A percentile compares a stretch with the other conserved stretches of the same genome.
These are phyloP conservation scores for Rhynchomys soricoides DNA, from an alignment of 2,113 vertebrate species.

Conservation along the genomic window DNA sequence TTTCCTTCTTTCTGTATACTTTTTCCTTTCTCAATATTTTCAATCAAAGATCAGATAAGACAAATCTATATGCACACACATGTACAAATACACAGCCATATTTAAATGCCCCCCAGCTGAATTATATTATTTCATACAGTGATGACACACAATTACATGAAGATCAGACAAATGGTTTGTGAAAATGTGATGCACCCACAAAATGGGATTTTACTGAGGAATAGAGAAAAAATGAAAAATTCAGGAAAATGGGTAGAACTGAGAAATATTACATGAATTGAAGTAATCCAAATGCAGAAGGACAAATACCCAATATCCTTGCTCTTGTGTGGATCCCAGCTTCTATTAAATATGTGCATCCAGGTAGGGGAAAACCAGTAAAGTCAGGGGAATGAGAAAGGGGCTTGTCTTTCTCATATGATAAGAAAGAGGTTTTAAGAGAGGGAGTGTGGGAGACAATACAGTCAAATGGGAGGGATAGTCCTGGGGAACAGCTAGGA, in stretches of 20 bases:
- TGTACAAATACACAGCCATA: background rate
- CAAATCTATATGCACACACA: background rate
- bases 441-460: background rate
- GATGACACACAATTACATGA: background rate
- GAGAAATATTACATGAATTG: background rate
- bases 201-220: background rate
- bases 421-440: background rate
- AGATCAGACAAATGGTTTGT: background rate
- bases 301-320: background rate
- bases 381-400: background rate
- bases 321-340: background rate
- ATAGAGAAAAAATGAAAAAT: background rate
- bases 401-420: background rate
- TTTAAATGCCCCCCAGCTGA: background rate
- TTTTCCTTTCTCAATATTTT: background rate
- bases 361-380: background rate
- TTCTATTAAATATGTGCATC: background rate
- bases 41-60: background rate
- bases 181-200: background rate
- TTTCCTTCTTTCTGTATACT: background rate
- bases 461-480: background rate
- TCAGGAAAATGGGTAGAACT: background rate
- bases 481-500: background rate
- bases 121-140: background rate
- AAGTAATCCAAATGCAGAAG: background rate